Conservation (phyloP, 2,113 vertebrate species). For the Macquaria australasica region DNA sequence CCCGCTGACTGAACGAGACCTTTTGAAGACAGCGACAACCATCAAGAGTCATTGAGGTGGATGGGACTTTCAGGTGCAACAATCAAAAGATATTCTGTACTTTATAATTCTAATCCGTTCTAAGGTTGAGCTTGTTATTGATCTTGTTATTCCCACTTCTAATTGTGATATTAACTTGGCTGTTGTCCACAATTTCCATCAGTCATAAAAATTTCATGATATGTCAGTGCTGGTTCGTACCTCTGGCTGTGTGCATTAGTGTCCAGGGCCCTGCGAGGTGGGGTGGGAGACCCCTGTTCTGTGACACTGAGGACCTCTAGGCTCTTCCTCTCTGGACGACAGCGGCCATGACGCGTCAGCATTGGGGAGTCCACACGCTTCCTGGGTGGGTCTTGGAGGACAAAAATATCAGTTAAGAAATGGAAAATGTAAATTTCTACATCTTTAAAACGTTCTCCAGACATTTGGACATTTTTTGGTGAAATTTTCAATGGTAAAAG, state of each 20-base stretch:
- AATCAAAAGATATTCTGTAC: background rate
- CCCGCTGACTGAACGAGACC: constrained; percentile 93
- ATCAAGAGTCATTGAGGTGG: background rate
- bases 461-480: background rate
- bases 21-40: constrained; percentile 56
- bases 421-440: no score
- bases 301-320: constrained; percentile 93
- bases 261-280: constrained; percentile 90
- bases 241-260: constrained; percentile 92
- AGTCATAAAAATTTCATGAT: background rate
- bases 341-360: constrained; percentile 93
- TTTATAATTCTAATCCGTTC: background rate
- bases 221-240: constrained; percentile 60
- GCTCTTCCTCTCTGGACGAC: constrained; percentile 91
- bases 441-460: background rate
- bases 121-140: background rate
- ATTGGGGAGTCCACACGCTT: constrained; percentile 95
- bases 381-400: constrained; percentile 87
- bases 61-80: background rate
- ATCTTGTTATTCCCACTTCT: background rate
- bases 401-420: background rate
- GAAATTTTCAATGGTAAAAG: background rate
- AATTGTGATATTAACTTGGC: background rate
- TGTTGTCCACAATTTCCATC: background rate
- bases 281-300: constrained; percentile 91